phyloP scores from a whole-genome alignment of 1,140 invertebrate genomes.

The Tachypleus tridentatus region DNA sequence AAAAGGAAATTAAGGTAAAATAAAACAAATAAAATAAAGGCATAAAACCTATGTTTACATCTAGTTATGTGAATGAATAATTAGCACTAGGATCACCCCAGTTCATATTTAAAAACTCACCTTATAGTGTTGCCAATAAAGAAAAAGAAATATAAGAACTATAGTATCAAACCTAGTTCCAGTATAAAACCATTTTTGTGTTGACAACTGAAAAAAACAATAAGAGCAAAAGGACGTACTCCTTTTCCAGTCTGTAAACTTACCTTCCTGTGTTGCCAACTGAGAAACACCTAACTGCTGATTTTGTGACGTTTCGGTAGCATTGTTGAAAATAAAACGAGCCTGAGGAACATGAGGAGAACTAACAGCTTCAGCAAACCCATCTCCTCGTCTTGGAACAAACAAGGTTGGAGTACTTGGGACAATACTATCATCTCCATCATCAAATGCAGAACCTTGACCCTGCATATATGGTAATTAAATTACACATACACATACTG shows the following conservation, averaged over 20 bases:
- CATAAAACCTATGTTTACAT: neutral
- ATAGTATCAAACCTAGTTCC: no score
- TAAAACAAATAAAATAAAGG: constrained; percentile 3
- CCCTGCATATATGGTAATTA: constrained; percentile 22
- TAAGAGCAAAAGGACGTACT: neutral
- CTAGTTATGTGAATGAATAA: neutral
- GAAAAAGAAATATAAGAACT: no score
- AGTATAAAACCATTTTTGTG: no score
- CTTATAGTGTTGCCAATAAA: no score
- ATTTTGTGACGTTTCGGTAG: constrained; percentile 30
- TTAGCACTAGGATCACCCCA: neutral
- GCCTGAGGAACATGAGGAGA: constrained; percentile 59
- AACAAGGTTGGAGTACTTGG: constrained; percentile 79
- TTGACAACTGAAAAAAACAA: neutral
- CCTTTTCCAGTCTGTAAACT: constrained; percentile 2
- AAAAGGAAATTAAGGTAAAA: no score
- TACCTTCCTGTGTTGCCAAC: constrained; percentile 43
- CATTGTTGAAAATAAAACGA: constrained; percentile 55
- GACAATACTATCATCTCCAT: constrained; percentile 74
- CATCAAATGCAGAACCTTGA: constrained; percentile 41
- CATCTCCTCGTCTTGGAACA: constrained; percentile 66
- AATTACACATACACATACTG: constrained; percentile 2
- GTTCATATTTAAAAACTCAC: neutral
- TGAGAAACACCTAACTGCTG: constrained; percentile 32
- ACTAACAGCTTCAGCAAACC: constrained; percentile 69